phyloP scores from a whole-genome alignment of 2,113 vertebrate genomes.

The Zosterops borbonicus region DNA sequence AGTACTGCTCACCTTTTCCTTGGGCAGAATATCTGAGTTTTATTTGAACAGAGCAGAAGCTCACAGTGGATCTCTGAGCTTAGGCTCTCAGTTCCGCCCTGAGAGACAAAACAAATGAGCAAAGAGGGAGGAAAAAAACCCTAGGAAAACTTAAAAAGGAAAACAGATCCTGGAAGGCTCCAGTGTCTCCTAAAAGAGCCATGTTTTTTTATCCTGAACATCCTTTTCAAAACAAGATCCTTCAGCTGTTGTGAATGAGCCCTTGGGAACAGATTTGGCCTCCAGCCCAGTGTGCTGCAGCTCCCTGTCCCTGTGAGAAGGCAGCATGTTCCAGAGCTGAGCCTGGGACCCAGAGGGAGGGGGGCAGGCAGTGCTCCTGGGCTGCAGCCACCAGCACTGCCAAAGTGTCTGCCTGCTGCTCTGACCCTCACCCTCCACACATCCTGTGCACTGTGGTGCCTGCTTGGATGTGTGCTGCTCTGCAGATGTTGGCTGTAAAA shows the following conservation, averaged over 20 bases:
- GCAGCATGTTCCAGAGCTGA: background rate
- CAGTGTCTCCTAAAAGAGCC: background rate
- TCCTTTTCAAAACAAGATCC: conserved; percentile 36
- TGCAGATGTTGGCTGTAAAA: background rate
- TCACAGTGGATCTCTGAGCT: background rate
- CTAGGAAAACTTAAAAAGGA: background rate
- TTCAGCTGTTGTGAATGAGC: background rate
- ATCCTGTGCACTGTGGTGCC: background rate
- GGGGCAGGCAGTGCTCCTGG: background rate
- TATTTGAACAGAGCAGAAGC: background rate
- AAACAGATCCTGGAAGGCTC: conserved; percentile 22
- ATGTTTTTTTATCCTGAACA: background rate
- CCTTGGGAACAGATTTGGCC: conserved; percentile 6
- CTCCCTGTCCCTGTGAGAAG: background rate
- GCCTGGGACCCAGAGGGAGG: background rate
- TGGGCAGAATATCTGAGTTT: background rate
- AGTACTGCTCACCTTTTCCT: conserved; percentile 9
- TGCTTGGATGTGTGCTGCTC: background rate
- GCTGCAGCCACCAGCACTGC: background rate
- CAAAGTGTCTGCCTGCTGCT: background rate
- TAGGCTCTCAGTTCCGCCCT: background rate
- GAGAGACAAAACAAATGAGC: background rate
- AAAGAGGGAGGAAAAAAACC: background rate
- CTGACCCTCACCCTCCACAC: background rate
- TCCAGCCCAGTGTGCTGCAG: background rate